Percentiles rank a stretch among this genome's conserved stretches.
Conservation (phyloP, 2,797 vertebrate species). For the Mergus octosetaceus region DNA sequence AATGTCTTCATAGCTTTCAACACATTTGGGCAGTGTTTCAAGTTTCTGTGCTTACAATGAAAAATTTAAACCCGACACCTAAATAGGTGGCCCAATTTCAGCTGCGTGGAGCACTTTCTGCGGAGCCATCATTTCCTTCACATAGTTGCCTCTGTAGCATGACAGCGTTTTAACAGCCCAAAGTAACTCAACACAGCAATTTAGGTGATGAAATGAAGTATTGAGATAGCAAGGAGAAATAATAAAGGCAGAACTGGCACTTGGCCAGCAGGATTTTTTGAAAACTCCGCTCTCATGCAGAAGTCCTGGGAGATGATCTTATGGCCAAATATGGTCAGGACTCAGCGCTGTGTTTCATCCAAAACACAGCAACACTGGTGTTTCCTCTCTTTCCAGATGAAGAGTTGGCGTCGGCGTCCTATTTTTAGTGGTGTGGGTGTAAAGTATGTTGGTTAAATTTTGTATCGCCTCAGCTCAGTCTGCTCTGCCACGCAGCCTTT, state of each 20-base stretch:
- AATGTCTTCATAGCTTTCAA: slow-evolving; percentile 1
- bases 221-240: slow-evolving; percentile 27
- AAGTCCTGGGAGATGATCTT: neutral
- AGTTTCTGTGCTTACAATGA: neutral
- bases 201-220: slow-evolving; percentile 2
- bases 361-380: neutral
- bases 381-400: slow-evolving; percentile 33
- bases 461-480: neutral
- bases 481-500: neutral
- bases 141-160: neutral
- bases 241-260: neutral
- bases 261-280: neutral
- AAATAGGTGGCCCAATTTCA: slow-evolving; percentile 1
- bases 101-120: neutral
- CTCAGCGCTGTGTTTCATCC: neutral
- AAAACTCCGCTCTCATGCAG: neutral
- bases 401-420: neutral
- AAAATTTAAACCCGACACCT: neutral
- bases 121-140: neutral
- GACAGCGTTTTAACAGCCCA: neutral
- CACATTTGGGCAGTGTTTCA: neutral
- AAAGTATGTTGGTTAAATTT: slow-evolving; percentile 18
- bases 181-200: neutral
- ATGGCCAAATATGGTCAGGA: slow-evolving; percentile 62
- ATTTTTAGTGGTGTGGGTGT: slow-evolving; percentile 59